A percentile compares a stretch with the other conserved stretches of the same genome.
These are phyloP conservation scores for Cheilinus undulatus DNA, from an alignment of 2,113 vertebrate genomes.

Conservation along the genomic window DNA sequence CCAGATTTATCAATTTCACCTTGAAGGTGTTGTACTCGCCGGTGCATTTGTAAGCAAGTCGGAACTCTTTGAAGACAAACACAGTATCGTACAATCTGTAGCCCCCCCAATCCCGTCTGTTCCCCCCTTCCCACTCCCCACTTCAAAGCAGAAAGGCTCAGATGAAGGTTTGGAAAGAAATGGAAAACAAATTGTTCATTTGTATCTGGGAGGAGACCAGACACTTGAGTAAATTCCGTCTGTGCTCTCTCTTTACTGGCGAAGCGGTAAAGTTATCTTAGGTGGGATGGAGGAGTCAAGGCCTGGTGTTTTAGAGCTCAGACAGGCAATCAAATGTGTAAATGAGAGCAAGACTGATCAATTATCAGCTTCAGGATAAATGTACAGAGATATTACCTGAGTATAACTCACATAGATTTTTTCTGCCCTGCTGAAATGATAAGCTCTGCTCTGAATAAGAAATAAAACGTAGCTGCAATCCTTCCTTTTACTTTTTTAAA, in stretches of 20 bases:
- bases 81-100: slow-evolving; percentile 74
- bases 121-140: slow-evolving; percentile 63
- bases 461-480: neutral
- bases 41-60: slow-evolving; percentile 78
- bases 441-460: too few relatives aligned
- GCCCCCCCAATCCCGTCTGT: slow-evolving; percentile 50
- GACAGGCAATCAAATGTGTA: slow-evolving; percentile 70
- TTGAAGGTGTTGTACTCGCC: slow-evolving; percentile 80
- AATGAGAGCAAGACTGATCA: slow-evolving; percentile 66
- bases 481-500: neutral
- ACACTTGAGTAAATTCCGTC: slow-evolving; percentile 78
- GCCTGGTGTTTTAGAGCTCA: slow-evolving; percentile 70
- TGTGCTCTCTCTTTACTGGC: slow-evolving; percentile 65
- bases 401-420: slow-evolving; percentile 2
- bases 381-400: slow-evolving; percentile 36
- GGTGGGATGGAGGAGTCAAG: slow-evolving; percentile 42
- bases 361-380: slow-evolving; percentile 67
- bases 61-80: slow-evolving; percentile 82
- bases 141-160: slow-evolving; percentile 79
- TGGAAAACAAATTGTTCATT: slow-evolving; percentile 84
- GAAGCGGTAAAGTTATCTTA: slow-evolving; percentile 58
- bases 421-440: neutral
- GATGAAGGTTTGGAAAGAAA: slow-evolving; percentile 81
- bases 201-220: slow-evolving; percentile 83
- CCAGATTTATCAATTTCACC: slow-evolving; percentile 84